phyloP scores from a whole-genome alignment of 2,113 vertebrate species.

The Cercopithecus mona region DNA sequence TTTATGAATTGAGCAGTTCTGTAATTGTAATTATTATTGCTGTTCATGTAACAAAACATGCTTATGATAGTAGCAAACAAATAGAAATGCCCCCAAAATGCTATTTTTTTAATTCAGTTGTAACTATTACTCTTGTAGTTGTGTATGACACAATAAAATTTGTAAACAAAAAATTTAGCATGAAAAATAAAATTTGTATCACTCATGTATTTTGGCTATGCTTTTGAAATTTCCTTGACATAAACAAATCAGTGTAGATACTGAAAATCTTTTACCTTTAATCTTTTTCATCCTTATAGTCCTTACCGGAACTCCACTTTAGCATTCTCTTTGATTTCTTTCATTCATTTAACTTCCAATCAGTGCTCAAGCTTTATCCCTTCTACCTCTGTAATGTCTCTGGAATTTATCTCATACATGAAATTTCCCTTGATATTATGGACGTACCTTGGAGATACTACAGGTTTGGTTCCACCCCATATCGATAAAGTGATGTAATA shows the following conservation, averaged over 20 bases:
- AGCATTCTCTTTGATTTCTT: background rate
- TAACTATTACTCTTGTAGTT: conserved; percentile 80
- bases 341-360: background rate
- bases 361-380: background rate
- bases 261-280: background rate
- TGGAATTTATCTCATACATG: background rate
- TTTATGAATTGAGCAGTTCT: conserved; percentile 29
- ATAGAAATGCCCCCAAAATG: conserved; percentile 80
- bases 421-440: background rate
- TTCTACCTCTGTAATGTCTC: background rate
- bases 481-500: background rate
- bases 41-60: conserved; percentile 71
- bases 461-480: background rate
- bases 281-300: background rate
- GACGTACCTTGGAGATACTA: background rate
- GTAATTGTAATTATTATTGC: conserved; percentile 74
- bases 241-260: background rate
- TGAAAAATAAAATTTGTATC: conserved; percentile 82
- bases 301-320: background rate
- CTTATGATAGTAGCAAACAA: conserved; percentile 74
- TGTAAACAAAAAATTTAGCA: conserved; percentile 79
- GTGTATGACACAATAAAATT: conserved; percentile 78
- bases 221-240: conserved; percentile 42
- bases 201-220: conserved; percentile 50
- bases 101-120: conserved; percentile 85